Base-by-base conservation (phyloP, 1,140 invertebrate genomes). In the Drosophila gunungcola region DNA sequence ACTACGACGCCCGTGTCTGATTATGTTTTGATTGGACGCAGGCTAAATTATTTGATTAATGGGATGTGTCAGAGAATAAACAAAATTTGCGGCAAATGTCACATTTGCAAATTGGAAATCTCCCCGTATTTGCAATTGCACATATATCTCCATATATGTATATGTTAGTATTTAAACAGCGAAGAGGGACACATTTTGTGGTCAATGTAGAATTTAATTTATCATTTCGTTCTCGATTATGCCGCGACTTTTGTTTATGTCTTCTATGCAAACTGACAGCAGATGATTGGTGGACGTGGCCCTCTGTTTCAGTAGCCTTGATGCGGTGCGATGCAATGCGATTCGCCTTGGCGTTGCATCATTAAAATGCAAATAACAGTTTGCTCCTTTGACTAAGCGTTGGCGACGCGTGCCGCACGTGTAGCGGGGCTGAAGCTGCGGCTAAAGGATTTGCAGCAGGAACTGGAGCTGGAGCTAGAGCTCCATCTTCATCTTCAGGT, bases 291-390 rank as follows among this genome's bases (percentile, higher is more conserved):
- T 49, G 64, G 64, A 51, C 65, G 67, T 39, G 48, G 21, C 57
- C 13, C 10, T 6, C 21, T 9, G 16, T 13, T 29, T 3, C 42
- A 38, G 21, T 12, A 13, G 11, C 38, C 46, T 69, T 69, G 34
- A 52, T 4, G 3, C 6, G 21, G 11, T 38, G 16, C 16, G 16
- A 21, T 4, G 3, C 6, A 12, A 16, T 38, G 53, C 43, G 16
- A n/a, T 32, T 45, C 11, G 36, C 67, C 51, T 41, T 57, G 60
- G 53, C 60, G 46, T 58, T 79, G 69, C 64, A 64, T 72, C 80
- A 80, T 80, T 84, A 67, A 80, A 76, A 83, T 83, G 81, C 76
- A 85, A 83, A 84, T 80, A 52, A 12, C 76, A 80, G 60, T 51
- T 57, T 53, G n/a, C 52, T 25, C 42, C 42, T 48, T 53, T 45